Evolutionary conservation across 2,888 invertebrate genomes (phyloP).

Genomic region (Aspidiotus rigidus): DNA sequence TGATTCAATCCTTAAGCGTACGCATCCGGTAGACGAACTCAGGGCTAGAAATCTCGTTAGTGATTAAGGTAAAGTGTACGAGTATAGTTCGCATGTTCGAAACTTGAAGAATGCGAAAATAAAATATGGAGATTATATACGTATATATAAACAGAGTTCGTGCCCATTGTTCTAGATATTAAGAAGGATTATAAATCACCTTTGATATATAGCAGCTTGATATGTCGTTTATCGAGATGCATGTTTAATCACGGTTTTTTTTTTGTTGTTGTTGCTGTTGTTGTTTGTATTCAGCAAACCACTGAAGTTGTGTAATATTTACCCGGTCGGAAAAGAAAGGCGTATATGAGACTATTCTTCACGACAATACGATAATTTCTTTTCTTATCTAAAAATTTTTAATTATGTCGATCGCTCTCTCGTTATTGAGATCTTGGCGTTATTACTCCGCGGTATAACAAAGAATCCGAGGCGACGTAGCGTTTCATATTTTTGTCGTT

Average conservation of each 20-base stretch:
- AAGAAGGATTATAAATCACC: constrained; percentile 1
- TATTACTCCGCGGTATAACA: no score
- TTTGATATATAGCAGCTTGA: constrained; percentile 3
- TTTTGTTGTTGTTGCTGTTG: background rate
- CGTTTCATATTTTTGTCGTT: no score
- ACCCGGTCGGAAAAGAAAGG: background rate
- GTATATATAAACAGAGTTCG: background rate
- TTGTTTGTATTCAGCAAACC: background rate
- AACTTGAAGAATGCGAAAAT: constrained; percentile 4
- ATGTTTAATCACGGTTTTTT: constrained; percentile 4
- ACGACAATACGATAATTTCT: background rate
- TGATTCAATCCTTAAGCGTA: no score
- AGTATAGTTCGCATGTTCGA: background rate
- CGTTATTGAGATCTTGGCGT: background rate
- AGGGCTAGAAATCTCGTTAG: background rate
- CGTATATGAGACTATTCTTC: background rate
- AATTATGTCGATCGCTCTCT: constrained; percentile 4
- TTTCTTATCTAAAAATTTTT: constrained; percentile 2
- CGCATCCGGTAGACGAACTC: no score
- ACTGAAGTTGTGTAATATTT: background rate
- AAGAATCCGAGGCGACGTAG: no score
- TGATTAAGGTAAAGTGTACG: background rate
- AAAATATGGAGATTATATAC: constrained; percentile 1
- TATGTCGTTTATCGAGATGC: background rate
- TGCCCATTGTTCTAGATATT: constrained; percentile 4